Conservation (phyloP, 2,113 vertebrate genomes). For the Otocyon megalotis region DNA sequence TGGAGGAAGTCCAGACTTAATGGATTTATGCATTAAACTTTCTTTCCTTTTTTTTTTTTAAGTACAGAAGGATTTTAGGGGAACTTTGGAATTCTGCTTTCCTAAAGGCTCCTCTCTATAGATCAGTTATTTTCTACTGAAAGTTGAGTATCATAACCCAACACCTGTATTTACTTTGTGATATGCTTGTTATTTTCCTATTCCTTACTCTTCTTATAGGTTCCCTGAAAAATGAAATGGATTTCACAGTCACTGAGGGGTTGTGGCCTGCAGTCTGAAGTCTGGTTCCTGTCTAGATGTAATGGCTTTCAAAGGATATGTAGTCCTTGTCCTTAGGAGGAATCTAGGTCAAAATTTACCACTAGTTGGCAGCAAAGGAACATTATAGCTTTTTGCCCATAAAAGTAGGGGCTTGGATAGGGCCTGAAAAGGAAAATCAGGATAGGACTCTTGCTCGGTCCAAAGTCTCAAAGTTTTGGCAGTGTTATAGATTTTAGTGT, state of each 20-base stretch:
- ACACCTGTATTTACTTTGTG: background rate
- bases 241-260: background rate
- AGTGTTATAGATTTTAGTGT: background rate
- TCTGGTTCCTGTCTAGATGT: background rate
- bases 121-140: background rate
- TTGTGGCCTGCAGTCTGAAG: background rate
- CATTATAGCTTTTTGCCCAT: fast-evolving
- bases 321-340: background rate
- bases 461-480: background rate
- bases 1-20: background rate
- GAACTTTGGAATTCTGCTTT: background rate
- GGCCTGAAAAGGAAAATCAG: background rate
- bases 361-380: background rate
- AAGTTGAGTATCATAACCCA: background rate
- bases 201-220: background rate
- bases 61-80: background rate
- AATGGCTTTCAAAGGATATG: background rate
- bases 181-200: background rate
- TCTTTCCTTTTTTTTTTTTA: too few relatives aligned
- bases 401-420: background rate
- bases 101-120: background rate
- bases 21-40: background rate
- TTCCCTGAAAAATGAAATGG: background rate
- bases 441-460: fast-evolving
- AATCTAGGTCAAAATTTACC: background rate